Conservation (phyloP, 2,888 invertebrate species). For the Pegoplata infirma region DNA sequence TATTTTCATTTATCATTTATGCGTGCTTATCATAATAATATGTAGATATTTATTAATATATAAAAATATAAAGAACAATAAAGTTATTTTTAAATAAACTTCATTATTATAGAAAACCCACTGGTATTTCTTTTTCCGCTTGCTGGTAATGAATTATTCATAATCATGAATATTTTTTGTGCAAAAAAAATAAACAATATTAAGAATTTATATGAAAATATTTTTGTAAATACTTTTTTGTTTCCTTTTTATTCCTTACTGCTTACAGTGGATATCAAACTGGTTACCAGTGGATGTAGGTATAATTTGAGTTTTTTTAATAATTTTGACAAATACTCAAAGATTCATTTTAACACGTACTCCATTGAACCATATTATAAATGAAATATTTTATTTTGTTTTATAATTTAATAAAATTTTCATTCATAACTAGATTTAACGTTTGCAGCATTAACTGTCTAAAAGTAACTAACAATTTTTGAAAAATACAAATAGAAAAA, state of each 20-base stretch:
- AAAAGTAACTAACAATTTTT: too few relatives aligned
- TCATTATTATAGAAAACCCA: background rate
- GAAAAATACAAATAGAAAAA: background rate
- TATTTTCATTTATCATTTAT: background rate
- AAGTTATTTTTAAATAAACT: background rate
- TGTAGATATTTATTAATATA: background rate
- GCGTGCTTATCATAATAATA: background rate
- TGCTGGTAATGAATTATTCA: constrained; percentile 40
- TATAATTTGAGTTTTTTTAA: constrained; percentile 44
- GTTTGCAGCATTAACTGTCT: too few relatives aligned
- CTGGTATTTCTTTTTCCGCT: background rate
- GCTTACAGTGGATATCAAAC: constrained; percentile 68
- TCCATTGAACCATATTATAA: background rate
- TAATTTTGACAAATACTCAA: background rate
- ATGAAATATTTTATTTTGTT: background rate
- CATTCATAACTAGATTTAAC: background rate
- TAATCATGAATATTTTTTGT: constrained; percentile 8
- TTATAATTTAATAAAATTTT: background rate
- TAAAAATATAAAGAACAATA: background rate
- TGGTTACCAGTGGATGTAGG: constrained; percentile 69
- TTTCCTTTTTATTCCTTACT: constrained; percentile 41
- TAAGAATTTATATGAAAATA: constrained; percentile 37
- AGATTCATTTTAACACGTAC: background rate
- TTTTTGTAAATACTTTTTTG: constrained; percentile 22
- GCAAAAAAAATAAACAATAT: constrained; percentile 1